phyloP scores from a whole-genome alignment of 2,888 invertebrate species.

The Boloria euphrosyne region DNA sequence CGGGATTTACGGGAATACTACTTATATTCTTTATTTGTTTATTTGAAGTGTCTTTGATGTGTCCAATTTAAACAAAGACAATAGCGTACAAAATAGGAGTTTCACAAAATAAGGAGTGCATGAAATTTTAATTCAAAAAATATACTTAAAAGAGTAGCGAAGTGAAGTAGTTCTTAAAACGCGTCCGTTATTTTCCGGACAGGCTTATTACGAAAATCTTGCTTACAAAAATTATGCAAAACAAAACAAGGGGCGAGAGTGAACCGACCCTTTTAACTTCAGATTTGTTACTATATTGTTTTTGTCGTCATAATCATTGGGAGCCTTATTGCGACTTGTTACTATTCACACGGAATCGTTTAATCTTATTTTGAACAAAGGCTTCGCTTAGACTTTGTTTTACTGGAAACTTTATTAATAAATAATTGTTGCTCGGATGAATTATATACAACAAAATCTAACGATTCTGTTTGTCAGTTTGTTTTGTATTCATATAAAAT shows the following conservation, averaged over 20 bases:
- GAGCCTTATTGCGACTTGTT: not conserved
- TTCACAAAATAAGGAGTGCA: not conserved
- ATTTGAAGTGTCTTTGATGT: too few relatives aligned
- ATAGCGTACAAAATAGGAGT: not conserved
- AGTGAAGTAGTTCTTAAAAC: constrained; percentile 17
- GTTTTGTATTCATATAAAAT: too few relatives aligned
- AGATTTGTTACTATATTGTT: constrained; percentile 9
- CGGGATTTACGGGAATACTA: too few relatives aligned
- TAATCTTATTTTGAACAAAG: too few relatives aligned
- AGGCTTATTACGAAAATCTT: constrained; percentile 23
- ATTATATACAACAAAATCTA: too few relatives aligned
- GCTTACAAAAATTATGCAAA: constrained; percentile 22
- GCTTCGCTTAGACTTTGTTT: too few relatives aligned
- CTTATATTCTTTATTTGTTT: too few relatives aligned
- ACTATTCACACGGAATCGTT: not conserved
- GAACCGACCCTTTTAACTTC: constrained; percentile 3
- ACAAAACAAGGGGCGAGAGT: constrained; percentile 14
- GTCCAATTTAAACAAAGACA: not conserved
- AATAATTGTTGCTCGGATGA: too few relatives aligned
- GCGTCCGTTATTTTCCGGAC: constrained; percentile 17
- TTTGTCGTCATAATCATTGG: not conserved
- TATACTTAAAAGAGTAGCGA: constrained; percentile 9
- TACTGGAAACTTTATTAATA: too few relatives aligned
- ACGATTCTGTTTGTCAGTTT: too few relatives aligned
- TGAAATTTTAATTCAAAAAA: constrained; percentile 1